Base-by-base conservation (phyloP, 2,888 invertebrate genomes). In the Drosophila dives region DNA sequence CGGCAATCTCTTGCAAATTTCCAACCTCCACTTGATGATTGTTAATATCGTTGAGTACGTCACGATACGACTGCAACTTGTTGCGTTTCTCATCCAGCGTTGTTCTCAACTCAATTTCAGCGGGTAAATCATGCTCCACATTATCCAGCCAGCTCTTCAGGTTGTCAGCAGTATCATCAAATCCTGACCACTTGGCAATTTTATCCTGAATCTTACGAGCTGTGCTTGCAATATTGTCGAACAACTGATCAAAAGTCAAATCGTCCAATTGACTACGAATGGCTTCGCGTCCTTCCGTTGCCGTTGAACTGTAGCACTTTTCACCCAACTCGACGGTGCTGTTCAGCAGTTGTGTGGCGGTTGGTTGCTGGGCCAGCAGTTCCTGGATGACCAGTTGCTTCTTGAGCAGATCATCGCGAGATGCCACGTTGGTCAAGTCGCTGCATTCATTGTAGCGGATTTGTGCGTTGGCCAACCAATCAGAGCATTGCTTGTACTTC, bases 51-150 rank as follows among this genome's bases (percentile, higher is more conserved):
- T 97, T 97, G 42, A 98, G 94, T 68, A 96, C 94, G 58, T 95
- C 95, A 86, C 98, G 95, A 89, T 98, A 98, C 0, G 96, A 94
- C 91, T 97, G 97, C 45, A 98, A 93, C 92, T 98, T 98, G 49
- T 96, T 96, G 72, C 97, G 95, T 93, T 99, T 99, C 92, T 98
- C 98, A 92, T 98, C 98, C 70, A 98, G 93, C 0, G 97, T 98
- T 0, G 97, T 95, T 90, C 96, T 97, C 5, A 97, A 92, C 90
- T 97, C 96, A 48, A 98, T 95, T 80, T 98, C 97, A 62, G 95
- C 94, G 0, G 96, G 96, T 32, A 98, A 93, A 80, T 96, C 95
- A 71, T 95, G 94, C 90, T 97, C 97, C 10, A 96, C 95, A 62
- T 95, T 94, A 49, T 95, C 94, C 64, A 99, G 92, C 98, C 98